Evolutionary conservation across 1,140 invertebrate genomes (phyloP), one percentile per base, ranked within the genome.

Genomic region (Pseudobourletiella spinata): DNA sequence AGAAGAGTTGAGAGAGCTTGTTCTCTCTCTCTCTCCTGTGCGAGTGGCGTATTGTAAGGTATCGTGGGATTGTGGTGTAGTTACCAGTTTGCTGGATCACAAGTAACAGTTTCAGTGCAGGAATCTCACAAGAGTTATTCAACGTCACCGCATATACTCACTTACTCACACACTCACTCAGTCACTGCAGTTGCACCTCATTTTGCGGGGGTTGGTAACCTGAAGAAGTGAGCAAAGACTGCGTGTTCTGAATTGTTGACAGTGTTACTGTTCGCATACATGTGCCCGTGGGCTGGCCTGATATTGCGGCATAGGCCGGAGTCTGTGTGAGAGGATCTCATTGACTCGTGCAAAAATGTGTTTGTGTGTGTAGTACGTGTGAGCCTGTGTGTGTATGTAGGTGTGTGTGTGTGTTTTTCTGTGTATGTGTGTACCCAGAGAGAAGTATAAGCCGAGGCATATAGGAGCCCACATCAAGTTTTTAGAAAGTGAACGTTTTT

Each of bases 401-500:
- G 32, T 39, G 32, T 39, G 32, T 39, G 32, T n/a, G n/a, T n/a
- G n/a, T n/a, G n/a, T n/a, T n/a, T n/a, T n/a, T n/a, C n/a, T n/a
- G n/a, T n/a, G n/a, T n/a, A n/a, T n/a, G n/a, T n/a, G n/a, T n/a
- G n/a, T n/a, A n/a, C n/a, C n/a, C n/a, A 39, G n/a, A 39, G 32
- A 39, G 32, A 39, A 39, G 32, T n/a, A 39, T n/a, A n/a, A n/a
- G n/a, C n/a, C n/a, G n/a, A n/a, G n/a, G n/a, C n/a, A n/a, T n/a
- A n/a, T n/a, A n/a, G n/a, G n/a, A n/a, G n/a, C n/a, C n/a, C n/a
- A n/a, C 8, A 39, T n/a, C 35, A 39, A 39, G 35, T 11, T 46
- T 46, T 46, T 46, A 46, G 44, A 46, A 46, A 46, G 44, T 46
- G 44, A 46, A 46, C 44, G 44, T 46, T 46, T 46, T 20, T 20